Percentiles rank a stretch among this genome's conserved stretches.
These are phyloP conservation scores for Thera britannica DNA, from an alignment of 2,888 invertebrate species.

Conservation along the genomic window DNA sequence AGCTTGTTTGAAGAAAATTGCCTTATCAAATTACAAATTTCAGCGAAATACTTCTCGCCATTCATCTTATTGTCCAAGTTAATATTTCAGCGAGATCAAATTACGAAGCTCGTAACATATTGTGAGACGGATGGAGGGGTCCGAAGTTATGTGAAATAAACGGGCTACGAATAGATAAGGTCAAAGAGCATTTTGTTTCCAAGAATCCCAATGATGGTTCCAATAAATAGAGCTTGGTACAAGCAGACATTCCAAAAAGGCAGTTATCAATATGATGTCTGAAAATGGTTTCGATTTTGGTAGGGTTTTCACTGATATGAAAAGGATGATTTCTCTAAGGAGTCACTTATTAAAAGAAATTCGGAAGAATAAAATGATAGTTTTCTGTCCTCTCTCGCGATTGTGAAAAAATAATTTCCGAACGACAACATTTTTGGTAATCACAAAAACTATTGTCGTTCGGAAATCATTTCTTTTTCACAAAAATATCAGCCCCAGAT, in stretches of 20 bases:
- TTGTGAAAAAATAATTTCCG: too few species aligned
- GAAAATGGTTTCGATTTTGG: too few species aligned
- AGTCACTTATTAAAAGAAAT: too few species aligned
- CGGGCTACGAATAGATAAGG: conserved; percentile 20
- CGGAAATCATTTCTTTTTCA: too few species aligned
- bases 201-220: conserved; percentile 12
- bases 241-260: conserved; percentile 7
- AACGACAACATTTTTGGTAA: too few species aligned
- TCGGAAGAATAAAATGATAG: too few species aligned
- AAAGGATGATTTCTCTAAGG: too few species aligned
- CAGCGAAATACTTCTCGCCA: conserved; percentile 45
- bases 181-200: conserved; percentile 14
- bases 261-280: neutral
- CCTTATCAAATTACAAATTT: conserved; percentile 37
- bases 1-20: conserved; percentile 14
- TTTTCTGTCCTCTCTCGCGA: too few species aligned
- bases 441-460: too few species aligned
- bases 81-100: conserved; percentile 79
- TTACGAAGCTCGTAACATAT: conserved; percentile 75
- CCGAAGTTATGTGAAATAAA: conserved; percentile 41
- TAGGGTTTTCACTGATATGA: too few species aligned
- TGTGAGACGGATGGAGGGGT: conserved; percentile 65
- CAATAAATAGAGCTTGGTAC: neutral
- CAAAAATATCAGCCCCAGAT: too few species aligned
- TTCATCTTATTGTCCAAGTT: conserved; percentile 73